A percentile compares a stretch with the other conserved stretches of the same genome.
Evolutionary conservation across 2,113 vertebrate species (phyloP).

Genomic region (Gadus chalcogrammus): DNA sequence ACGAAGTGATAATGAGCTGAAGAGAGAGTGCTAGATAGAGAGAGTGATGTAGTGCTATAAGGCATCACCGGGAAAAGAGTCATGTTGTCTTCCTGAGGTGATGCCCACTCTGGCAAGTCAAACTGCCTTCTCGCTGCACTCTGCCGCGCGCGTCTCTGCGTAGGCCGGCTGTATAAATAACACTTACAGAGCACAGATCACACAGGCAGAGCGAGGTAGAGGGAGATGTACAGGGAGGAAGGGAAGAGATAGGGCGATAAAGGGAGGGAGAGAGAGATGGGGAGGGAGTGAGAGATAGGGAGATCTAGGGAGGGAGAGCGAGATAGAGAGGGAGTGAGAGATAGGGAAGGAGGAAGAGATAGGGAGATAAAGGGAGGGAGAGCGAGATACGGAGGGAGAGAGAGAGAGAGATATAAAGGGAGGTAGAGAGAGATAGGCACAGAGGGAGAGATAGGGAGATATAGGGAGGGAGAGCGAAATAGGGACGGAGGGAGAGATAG

Average conservation of each 20-base stretch:
- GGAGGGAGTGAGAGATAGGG: conserved; percentile 11
- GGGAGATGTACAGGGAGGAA: conserved; percentile 21
- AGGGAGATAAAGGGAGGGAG: not conserved
- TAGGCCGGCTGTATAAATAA: conserved; percentile 74
- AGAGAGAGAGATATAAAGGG: not conserved
- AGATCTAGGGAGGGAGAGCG: conserved; percentile 39
- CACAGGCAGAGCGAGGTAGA: conserved; percentile 35
- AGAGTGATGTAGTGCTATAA: conserved; percentile 30
- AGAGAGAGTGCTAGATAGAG: conserved; percentile 17
- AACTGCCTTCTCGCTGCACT: conserved; percentile 58
- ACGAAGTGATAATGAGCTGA: not conserved
- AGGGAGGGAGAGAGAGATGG: conserved; percentile 7
- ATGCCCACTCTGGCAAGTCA: conserved; percentile 67
- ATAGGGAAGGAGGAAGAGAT: conserved; percentile 4
- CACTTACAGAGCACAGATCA: conserved; percentile 61
- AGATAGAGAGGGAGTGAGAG: conserved; percentile 17
- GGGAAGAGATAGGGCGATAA: conserved; percentile 12
- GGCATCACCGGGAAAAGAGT: conserved; percentile 19
- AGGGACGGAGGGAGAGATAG: not conserved
- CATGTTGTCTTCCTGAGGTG: conserved; percentile 62
- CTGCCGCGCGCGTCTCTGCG: conserved; percentile 59
- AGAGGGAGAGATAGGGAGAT: too few relatives aligned
- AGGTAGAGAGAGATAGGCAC: too few relatives aligned
- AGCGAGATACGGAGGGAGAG: not conserved
- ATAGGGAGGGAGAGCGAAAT: too few relatives aligned